phyloP scores from a whole-genome alignment of 2,888 invertebrate genomes.

The Drosophila niveifrons region DNA sequence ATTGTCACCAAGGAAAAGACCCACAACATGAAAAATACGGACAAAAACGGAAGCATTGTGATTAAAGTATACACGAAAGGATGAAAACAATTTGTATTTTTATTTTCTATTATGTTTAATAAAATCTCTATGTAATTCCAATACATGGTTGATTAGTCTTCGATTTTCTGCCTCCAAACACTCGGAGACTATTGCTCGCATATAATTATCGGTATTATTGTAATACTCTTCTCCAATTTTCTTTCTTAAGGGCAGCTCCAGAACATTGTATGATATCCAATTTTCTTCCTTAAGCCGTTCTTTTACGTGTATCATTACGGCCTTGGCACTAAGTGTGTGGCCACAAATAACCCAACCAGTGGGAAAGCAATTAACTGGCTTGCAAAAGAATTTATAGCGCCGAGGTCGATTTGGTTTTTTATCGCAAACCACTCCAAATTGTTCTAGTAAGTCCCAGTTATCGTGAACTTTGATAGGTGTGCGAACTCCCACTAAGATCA shows the following conservation, averaged over 20 bases:
- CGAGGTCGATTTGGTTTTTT: background rate
- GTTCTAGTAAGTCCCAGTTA: background rate
- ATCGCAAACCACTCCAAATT: background rate
- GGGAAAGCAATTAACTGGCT: background rate
- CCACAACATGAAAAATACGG: background rate
- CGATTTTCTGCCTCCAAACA: background rate
- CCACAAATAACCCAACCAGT: background rate
- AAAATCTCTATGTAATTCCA: background rate
- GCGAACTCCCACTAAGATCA: background rate
- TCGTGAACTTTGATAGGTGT: background rate
- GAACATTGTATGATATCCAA: background rate
- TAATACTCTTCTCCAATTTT: background rate
- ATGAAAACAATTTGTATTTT: too few species aligned
- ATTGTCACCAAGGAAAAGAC: conserved; percentile 49
- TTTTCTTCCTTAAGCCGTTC: background rate
- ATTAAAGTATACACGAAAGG: background rate
- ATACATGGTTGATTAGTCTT: background rate
- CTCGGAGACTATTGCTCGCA: background rate
- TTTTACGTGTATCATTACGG: background rate
- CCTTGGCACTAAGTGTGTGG: background rate
- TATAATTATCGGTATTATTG: background rate
- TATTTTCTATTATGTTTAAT: background rate
- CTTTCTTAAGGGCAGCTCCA: background rate
- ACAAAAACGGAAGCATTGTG: background rate
- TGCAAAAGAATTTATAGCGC: background rate